A percentile compares a stretch with the other conserved stretches of the same genome.
Conservation (phyloP, 1,140 invertebrate species). For the Metaphire vulgaris region DNA sequence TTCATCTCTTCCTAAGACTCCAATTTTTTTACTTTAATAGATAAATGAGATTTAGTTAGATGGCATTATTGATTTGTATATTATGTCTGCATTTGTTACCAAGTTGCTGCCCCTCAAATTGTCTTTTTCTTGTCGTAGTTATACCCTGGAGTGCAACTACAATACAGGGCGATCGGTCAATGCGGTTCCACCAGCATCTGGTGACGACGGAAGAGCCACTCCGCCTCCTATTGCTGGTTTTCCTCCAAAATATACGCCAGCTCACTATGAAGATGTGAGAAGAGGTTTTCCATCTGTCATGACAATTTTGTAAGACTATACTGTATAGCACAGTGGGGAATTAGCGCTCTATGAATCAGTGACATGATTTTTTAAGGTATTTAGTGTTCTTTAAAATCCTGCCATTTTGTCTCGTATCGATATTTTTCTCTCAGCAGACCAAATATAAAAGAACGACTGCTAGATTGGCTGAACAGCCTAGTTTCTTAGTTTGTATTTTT, state of each 20-base stretch:
- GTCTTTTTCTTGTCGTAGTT: slow-evolving; percentile 58
- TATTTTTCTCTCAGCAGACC: no score
- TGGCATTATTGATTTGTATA: no score
- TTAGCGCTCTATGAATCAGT: slow-evolving; percentile 9
- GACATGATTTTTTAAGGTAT: neutral
- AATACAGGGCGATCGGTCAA: slow-evolving; percentile 80
- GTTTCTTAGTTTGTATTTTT: no score
- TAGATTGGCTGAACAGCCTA: no score
- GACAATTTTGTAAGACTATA: slow-evolving; percentile 21
- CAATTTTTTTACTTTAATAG: no score
- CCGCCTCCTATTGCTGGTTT: slow-evolving; percentile 54
- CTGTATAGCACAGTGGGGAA: slow-evolving; percentile 8
- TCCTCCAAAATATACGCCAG: slow-evolving; percentile 72
- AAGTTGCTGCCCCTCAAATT: no score
- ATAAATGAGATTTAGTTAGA: no score
- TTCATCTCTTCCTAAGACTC: no score
- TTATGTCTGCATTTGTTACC: no score
- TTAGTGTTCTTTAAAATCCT: neutral
- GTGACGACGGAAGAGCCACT: slow-evolving; percentile 51
- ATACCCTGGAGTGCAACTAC: slow-evolving; percentile 88
- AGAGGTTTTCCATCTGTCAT: no score
- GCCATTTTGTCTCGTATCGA: neutral
- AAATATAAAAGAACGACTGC: no score
- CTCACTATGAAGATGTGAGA: slow-evolving; percentile 74
- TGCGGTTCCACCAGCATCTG: slow-evolving; percentile 62